phyloP scores from a whole-genome alignment of 2,888 invertebrate species.

The Heliconius hortense region DNA sequence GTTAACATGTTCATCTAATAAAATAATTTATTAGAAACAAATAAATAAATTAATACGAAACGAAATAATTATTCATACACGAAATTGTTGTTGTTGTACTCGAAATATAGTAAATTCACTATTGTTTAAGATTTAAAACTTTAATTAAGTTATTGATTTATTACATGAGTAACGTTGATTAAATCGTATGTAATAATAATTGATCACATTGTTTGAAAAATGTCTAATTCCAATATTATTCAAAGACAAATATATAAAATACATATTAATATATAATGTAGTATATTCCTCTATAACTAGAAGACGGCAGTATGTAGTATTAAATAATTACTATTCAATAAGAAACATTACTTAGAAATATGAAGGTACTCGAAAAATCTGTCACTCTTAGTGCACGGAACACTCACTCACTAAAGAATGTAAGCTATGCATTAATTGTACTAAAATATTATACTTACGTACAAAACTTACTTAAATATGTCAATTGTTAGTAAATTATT shows the following conservation, averaged over 20 bases:
- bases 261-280: constrained; percentile 4
- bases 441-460: constrained; percentile 78
- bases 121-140: neutral
- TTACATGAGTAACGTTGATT: neutral
- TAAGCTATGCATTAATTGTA: constrained; percentile 71
- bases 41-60: neutral
- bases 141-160: neutral
- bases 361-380: constrained; percentile 33
- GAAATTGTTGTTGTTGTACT: neutral
- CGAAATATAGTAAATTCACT: neutral
- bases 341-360: constrained; percentile 26
- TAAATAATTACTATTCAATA: constrained; percentile 19
- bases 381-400: constrained; percentile 54
- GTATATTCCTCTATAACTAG: neutral
- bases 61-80: neutral
- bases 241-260: constrained; percentile 7
- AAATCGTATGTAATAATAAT: neutral
- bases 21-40: neutral
- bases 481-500: constrained; percentile 71
- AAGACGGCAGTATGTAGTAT: constrained; percentile 18
- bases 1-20: neutral
- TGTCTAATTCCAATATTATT: neutral
- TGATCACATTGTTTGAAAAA: neutral
- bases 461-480: constrained; percentile 63
- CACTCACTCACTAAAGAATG: constrained; percentile 53